These are phyloP conservation scores for Drosophila santomea DNA, from an alignment of 1,140 invertebrate species.

Conservation along the genomic window DNA sequence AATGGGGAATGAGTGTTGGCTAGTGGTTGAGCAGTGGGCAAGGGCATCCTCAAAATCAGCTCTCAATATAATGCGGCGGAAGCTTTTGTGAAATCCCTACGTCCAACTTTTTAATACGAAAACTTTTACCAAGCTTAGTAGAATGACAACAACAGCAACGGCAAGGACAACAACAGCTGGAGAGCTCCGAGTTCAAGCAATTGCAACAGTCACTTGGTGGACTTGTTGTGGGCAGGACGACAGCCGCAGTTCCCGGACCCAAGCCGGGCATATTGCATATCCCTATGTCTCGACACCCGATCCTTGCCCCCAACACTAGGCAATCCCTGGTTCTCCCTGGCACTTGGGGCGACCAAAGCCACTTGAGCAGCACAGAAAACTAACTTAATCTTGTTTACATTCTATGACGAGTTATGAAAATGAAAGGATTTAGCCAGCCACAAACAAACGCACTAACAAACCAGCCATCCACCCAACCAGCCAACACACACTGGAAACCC, in stretches of 20 bases:
- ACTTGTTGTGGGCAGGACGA: constrained; percentile 73
- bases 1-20: not conserved
- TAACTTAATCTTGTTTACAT: constrained; percentile 83
- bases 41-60: constrained; percentile 72
- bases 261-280: constrained; percentile 27
- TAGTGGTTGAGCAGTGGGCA: constrained; percentile 18
- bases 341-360: constrained; percentile 60
- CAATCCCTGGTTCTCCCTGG: not conserved
- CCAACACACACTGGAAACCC: constrained; percentile 7
- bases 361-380: constrained; percentile 79
- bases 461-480: constrained; percentile 31
- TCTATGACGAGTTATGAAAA: constrained; percentile 83
- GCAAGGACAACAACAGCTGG: constrained; percentile 34
- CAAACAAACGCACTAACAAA: constrained; percentile 69
- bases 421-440: constrained; percentile 80
- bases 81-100: constrained; percentile 82
- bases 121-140: constrained; percentile 75
- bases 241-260: constrained; percentile 35
- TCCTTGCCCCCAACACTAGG: not conserved
- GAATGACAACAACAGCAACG: constrained; percentile 58
- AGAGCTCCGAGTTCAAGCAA: constrained; percentile 55
- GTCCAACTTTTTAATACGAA: constrained; percentile 83
- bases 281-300: constrained; percentile 41
- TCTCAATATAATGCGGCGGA: constrained; percentile 81
- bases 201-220: constrained; percentile 81